Evolutionary conservation across 2,113 vertebrate species (phyloP).

Genomic region (Tupaia chinensis): DNA sequence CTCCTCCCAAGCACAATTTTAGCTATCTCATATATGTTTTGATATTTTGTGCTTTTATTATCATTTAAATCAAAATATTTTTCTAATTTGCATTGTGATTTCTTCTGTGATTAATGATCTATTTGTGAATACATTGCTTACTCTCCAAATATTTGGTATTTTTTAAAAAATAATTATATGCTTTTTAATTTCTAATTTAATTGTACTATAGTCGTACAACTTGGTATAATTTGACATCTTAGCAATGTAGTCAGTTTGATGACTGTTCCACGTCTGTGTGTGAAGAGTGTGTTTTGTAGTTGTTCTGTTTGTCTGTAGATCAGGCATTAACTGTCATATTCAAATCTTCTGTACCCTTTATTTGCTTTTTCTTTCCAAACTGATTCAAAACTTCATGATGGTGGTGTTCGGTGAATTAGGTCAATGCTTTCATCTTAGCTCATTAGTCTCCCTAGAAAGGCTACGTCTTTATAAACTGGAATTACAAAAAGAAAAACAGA

Average conservation of each 20-base stretch:
- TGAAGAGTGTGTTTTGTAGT: rapidly evolving
- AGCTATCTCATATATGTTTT: not conserved
- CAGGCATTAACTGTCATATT: no score
- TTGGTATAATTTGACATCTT: not conserved
- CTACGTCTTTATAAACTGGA: not conserved
- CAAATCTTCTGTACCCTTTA: not conserved
- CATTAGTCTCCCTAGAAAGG: not conserved
- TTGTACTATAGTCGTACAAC: rapidly evolving
- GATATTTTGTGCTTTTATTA: not conserved
- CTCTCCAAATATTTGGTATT: not conserved
- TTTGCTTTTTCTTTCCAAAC: not conserved
- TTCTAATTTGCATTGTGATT: not conserved
- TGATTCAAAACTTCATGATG: not conserved
- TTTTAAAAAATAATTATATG: not conserved
- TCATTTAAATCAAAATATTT: not conserved
- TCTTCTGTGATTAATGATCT: not conserved
- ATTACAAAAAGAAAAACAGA: not conserved
- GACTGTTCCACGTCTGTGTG: rapidly evolving
- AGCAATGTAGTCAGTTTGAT: rapidly evolving
- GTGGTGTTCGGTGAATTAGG: not conserved
- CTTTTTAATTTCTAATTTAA: not conserved
- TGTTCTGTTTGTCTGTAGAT: rapidly evolving
- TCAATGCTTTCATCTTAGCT: rapidly evolving
- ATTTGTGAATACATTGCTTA: not conserved
- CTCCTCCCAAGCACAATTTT: not conserved